Base-by-base conservation (phyloP, 2,797 vertebrate species). In the Rhynchonycteris naso region DNA sequence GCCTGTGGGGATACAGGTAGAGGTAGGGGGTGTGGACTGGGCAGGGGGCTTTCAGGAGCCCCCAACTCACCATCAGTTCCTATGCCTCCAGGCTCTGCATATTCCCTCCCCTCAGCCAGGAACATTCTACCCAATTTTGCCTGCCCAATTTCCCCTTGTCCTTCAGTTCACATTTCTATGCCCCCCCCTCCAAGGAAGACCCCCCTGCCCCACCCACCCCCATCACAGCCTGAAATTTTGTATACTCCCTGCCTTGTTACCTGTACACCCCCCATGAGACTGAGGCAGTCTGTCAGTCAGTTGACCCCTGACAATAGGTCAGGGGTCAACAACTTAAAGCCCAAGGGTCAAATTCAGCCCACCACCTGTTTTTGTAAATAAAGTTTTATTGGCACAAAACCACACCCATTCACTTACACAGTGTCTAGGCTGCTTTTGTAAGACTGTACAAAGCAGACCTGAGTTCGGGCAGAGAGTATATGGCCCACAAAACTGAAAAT, bases 1-100 rank as follows among this genome's bases (percentile, higher is more conserved):
- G 26, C 99, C 99, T 99, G 95, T 50, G 9, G 21, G 30, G 10
- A 3, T 0, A 2, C 13, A 6, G 50, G 8, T 26, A 9, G n/a
- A 65, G 1, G 5, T 38, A 11, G 5, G 5, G 0, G 14, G 5
- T 35, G 13, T 3, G 2, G 6, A 9, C 0, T 9, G 26, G 71
- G 43, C 59, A 63, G 26, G 66, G n/a, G 2, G 1, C 11, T 28
- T 59, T 7, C 2, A 1, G 58, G 63, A 68, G 22, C 9, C 26
- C 68, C 68, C 47, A 50, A 28, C 47, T 61, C 54, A 7, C 66
- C 52, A 19, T n/a, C 24, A n/a, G 21, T 2, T 65, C 33, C 26
- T 2, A 4, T 7, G 30, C 21, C 63, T 54, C 43, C 28, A 78
- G 43, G 50, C 47, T 30, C 35, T 35, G 59, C 35, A 78, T 0